A percentile compares a stretch with the other conserved stretches of the same genome.
Evolutionary conservation across 2,888 invertebrate genomes (phyloP).

Genomic region (Chrysina gloriosa): DNA sequence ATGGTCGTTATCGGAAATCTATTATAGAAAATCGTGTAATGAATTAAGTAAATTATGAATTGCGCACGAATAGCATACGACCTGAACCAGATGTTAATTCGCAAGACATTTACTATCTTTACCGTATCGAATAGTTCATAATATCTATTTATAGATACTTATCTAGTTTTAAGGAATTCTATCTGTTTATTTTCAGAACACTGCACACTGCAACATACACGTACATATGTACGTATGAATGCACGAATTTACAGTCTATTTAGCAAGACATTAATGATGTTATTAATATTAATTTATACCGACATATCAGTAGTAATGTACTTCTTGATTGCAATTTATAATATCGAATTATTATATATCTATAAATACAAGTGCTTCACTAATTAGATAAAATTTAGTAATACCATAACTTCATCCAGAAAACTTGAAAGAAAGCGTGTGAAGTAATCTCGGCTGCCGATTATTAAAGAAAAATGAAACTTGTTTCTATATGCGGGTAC

Average conservation of each 20-base stretch:
- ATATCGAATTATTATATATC: slow-evolving; percentile 7
- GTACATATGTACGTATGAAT: no score
- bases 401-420: neutral
- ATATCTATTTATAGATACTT: slow-evolving; percentile 26
- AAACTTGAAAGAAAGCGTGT: neutral
- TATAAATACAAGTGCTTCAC: slow-evolving; percentile 5
- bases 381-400: slow-evolving; percentile 8
- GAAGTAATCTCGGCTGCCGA: neutral
- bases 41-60: slow-evolving; percentile 25
- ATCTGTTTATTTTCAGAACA: slow-evolving; percentile 26
- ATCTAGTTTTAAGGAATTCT: slow-evolving; percentile 28
- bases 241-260: slow-evolving; percentile 33
- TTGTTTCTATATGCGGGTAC: no score
- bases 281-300: slow-evolving; percentile 34
- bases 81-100: slow-evolving; percentile 25
- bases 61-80: neutral
- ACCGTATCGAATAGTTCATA: slow-evolving; percentile 3
- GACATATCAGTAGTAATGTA: slow-evolving; percentile 5
- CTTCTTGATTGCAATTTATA: slow-evolving; percentile 31
- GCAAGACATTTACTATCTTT: slow-evolving; percentile 19
- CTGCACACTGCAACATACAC: slow-evolving; percentile 15
- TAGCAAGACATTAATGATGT: slow-evolving; percentile 32
- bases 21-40: slow-evolving; percentile 23
- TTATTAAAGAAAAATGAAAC: neutral
- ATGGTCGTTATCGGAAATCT: slow-evolving; percentile 16